Base-by-base conservation (phyloP, 2,797 vertebrate genomes). In the Sebastiscus tertius region DNA sequence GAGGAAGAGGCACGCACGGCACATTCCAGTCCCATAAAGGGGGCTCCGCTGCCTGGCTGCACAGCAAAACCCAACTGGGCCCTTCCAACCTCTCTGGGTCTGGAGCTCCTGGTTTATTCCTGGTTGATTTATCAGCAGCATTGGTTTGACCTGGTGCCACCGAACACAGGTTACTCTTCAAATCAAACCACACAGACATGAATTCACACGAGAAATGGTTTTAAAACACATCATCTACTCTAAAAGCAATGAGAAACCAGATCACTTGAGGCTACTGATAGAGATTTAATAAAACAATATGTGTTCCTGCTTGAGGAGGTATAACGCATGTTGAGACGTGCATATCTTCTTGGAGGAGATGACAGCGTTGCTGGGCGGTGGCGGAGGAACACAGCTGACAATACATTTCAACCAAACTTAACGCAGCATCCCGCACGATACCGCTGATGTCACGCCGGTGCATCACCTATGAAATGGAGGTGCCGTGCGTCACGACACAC, bases 1-100 rank as follows among this genome's bases (percentile, higher is more conserved):
- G 77, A 78, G 84, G 82, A 82, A 82, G 88, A 87, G 89, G 89
- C 93, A 93, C 89, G 91, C 89, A 93, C 75, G 65, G 82, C 89
- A 82, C 93, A 94, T 93, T 94, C 91, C 92, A 85, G 72, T 36
- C 84, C 78, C 87, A 90, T 87, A 81, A 81, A 92, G 81, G 63
- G 77, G 79, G 73, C 84, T 84, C 76, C 33, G 62, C 83, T 78
- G 77, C 85, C 82, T 82, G 72, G 84, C 65, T 75, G 72, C 72
- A 71, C 81, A 74, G 75, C 79, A 83, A 75, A 69, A 60, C 52
- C 60, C n/a, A 46, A 66, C 73, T 6, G 60, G 78, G 65, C 70
- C 22, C 56, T 78, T 61, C 59, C 11, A 18, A 74, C 72, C 55
- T 61, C 52, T 61, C 64, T 63, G 77, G 64, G 46, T 61, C 61